phyloP scores from a whole-genome alignment of 2,797 vertebrate genomes.

The Gobionotothen gibberifrons region DNA sequence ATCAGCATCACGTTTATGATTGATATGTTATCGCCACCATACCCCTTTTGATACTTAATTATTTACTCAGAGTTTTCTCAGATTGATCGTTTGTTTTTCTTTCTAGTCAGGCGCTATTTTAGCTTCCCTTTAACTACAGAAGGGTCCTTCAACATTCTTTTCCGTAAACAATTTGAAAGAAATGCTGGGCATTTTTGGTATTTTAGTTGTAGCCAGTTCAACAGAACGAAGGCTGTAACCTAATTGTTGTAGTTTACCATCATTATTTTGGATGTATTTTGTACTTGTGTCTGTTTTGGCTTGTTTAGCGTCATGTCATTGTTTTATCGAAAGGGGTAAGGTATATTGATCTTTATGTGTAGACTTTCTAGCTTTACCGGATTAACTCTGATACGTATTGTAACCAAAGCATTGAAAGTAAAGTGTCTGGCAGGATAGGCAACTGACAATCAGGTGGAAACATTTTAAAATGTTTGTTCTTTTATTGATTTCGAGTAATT shows the following conservation, averaged over 20 bases:
- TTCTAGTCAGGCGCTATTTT: slow-evolving; percentile 41
- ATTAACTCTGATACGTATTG: neutral
- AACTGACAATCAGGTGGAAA: neutral
- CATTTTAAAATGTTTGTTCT: neutral
- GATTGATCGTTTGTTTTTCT: neutral
- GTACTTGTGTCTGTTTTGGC: slow-evolving; percentile 28
- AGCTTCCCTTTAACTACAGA: neutral
- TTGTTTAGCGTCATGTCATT: slow-evolving; percentile 51
- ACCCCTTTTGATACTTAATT: fast-evolving
- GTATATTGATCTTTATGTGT: neutral
- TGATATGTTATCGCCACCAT: fast-evolving
- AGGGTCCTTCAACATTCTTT: slow-evolving; percentile 42
- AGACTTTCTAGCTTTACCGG: neutral
- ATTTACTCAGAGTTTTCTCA: fast-evolving
- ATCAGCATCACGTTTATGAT: fast-evolving
- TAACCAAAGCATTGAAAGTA: neutral
- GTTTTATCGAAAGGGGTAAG: slow-evolving; percentile 53
- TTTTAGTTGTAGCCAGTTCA: too few species aligned
- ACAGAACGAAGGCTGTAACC: neutral
- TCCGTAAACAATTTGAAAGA: slow-evolving; percentile 68
- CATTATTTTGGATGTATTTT: slow-evolving; percentile 56
- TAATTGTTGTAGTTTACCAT: fast-evolving
- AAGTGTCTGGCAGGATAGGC: neutral
- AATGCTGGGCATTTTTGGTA: fast-evolving
- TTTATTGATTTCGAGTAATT: neutral